Evolutionary conservation across 2,888 invertebrate species (phyloP).

Genomic region (Volucella bombylans): DNA sequence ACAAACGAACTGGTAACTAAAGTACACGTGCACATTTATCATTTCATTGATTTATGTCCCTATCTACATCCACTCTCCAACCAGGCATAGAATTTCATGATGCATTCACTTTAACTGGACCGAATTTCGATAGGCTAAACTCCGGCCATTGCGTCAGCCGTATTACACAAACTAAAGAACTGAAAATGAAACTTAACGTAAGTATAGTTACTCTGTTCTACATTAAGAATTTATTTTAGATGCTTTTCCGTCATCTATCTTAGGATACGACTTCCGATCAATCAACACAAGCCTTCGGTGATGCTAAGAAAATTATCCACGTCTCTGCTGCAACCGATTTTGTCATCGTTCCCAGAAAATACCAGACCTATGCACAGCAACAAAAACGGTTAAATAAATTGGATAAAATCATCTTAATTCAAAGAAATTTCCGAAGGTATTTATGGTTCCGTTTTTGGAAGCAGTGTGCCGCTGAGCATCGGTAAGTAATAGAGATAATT

Average conservation of each 20-base stretch:
- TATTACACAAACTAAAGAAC: constrained; percentile 86
- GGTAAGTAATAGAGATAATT: constrained; percentile 75
- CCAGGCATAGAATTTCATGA: constrained; percentile 88
- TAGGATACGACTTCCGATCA: constrained; percentile 80
- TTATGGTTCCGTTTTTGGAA: constrained; percentile 83
- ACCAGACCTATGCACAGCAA: constrained; percentile 87
- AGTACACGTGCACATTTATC: constrained; percentile 13
- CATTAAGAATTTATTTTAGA: too few species aligned
- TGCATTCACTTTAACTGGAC: constrained; percentile 90
- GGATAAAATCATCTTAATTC: constrained; percentile 86
- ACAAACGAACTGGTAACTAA: constrained; percentile 85
- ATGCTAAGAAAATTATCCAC: constrained; percentile 79
- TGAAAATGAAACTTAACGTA: constrained; percentile 81
- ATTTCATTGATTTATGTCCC: constrained; percentile 17
- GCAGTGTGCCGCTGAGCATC: constrained; percentile 83
- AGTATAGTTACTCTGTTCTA: constrained; percentile 33
- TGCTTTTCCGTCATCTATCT: neutral
- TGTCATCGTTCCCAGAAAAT: constrained; percentile 85
- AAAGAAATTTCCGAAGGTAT: constrained; percentile 83
- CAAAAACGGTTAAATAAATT: constrained; percentile 84
- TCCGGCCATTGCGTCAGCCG: constrained; percentile 79
- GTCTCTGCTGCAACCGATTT: constrained; percentile 86
- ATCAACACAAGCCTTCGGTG: constrained; percentile 80
- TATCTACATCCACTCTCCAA: neutral
- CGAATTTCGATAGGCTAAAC: constrained; percentile 79